Conservation (phyloP, 1,140 invertebrate species). For the Cotesia chilonis region DNA sequence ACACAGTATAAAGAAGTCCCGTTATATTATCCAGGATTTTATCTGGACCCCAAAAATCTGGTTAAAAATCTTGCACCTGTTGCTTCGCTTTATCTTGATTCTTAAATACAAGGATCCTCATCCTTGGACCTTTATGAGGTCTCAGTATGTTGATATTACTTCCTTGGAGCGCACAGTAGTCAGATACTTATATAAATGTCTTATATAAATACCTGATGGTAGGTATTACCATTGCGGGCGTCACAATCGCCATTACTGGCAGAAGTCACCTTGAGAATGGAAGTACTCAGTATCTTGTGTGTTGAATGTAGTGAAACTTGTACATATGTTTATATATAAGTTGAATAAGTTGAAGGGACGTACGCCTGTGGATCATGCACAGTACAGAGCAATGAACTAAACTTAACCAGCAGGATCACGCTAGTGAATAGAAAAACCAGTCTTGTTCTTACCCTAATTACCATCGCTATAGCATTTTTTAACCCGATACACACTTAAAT, state of each 20-base stretch:
- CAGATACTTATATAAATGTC: neutral
- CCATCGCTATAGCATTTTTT: slow-evolving; percentile 25
- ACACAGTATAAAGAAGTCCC: too few relatives aligned
- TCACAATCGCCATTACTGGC: slow-evolving; percentile 24
- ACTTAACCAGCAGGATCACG: neutral
- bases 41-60: too few relatives aligned
- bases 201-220: neutral
- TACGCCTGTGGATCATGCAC: slow-evolving; percentile 4
- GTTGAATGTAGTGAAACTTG: neutral
- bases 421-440: slow-evolving; percentile 28
- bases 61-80: too few relatives aligned
- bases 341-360: slow-evolving; percentile 6
- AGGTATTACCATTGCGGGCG: slow-evolving; percentile 12
- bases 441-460: slow-evolving; percentile 32
- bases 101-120: too few relatives aligned
- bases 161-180: too few relatives aligned
- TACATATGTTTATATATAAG: neutral
- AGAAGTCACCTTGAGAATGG: slow-evolving; percentile 11
- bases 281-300: neutral
- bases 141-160: too few relatives aligned
- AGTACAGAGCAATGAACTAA: slow-evolving; percentile 15
- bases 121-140: too few relatives aligned
- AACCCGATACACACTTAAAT: neutral
- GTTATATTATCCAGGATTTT: too few relatives aligned
- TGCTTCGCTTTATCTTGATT: too few relatives aligned